Conservation (phyloP, 2,113 vertebrate species). For the Poeciliopsis retropinna region DNA sequence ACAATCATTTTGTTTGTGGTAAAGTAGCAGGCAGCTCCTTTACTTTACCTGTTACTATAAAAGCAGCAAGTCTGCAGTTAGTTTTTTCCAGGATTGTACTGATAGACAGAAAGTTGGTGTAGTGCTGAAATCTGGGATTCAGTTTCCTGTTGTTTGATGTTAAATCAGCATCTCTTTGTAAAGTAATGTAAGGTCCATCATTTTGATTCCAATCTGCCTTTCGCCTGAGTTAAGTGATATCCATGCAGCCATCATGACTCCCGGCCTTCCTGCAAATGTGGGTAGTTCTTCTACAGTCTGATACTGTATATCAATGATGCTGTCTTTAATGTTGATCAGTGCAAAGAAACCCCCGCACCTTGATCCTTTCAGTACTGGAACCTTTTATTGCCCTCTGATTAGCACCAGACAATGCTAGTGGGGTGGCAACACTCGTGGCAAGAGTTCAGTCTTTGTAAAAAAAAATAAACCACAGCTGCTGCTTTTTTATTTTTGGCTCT, state of each 20-base stretch:
- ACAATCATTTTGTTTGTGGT: not conserved
- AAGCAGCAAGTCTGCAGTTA: not conserved
- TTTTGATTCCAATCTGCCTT: not conserved
- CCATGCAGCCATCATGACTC: slow-evolving; percentile 22
- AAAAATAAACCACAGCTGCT: slow-evolving; percentile 22
- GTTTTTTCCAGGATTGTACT: not conserved
- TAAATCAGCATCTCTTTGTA: not conserved
- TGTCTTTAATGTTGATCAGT: slow-evolving; percentile 35
- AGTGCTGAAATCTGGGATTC: not conserved
- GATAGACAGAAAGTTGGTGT: not conserved
- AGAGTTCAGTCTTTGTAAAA: slow-evolving; percentile 10
- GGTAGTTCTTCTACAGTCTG: slow-evolving; percentile 43
- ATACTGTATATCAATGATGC: slow-evolving; percentile 45
- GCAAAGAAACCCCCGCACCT: slow-evolving; percentile 35
- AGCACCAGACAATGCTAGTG: slow-evolving; percentile 22
- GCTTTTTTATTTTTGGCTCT: slow-evolving; percentile 1
- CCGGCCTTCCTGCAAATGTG: slow-evolving; percentile 16
- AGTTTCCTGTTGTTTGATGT: not conserved
- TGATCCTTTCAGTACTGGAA: not conserved
- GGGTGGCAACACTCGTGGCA: slow-evolving; percentile 5
- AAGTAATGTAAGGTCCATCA: not conserved
- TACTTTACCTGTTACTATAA: not conserved
- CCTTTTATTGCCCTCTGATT: slow-evolving; percentile 57
- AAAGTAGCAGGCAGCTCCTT: too few species aligned
- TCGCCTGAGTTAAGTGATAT: slow-evolving; percentile 23